Conservation (phyloP, 1,140 invertebrate species). For the Penaeus japonicus region DNA sequence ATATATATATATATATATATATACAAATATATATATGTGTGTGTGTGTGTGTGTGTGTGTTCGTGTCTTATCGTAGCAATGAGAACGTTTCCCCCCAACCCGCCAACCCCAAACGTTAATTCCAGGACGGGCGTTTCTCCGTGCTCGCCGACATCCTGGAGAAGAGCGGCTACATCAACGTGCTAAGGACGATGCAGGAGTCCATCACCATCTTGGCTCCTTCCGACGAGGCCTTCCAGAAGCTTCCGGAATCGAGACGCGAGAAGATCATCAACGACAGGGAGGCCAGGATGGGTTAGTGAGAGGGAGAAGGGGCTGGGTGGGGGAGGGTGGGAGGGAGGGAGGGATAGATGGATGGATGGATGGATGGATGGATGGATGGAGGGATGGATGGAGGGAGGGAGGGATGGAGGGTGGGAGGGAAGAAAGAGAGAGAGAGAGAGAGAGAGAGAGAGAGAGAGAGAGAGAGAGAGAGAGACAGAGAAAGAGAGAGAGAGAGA, state of each 20-base stretch:
- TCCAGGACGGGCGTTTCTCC: slow-evolving; percentile 68
- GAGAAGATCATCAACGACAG: slow-evolving; percentile 64
- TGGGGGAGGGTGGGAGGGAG: too few species aligned
- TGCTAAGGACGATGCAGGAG: slow-evolving; percentile 61
- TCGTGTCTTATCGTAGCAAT: too few species aligned
- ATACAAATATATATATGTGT: background rate
- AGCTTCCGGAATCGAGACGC: slow-evolving; percentile 64
- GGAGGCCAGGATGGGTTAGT: slow-evolving; percentile 63
- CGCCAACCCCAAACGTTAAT: slow-evolving; percentile 28
- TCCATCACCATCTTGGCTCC: slow-evolving; percentile 72
- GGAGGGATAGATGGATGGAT: background rate
- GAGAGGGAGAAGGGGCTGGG: background rate
- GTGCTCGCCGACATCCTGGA: slow-evolving; percentile 69
- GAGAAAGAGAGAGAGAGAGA: too few species aligned
- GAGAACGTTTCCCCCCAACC: too few species aligned
- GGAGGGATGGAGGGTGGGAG: background rate
- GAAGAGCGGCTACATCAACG: slow-evolving; percentile 64
- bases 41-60: background rate
- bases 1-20: slow-evolving; percentile 19
- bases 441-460: background rate
- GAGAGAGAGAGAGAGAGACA: too few species aligned
- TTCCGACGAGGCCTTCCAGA: slow-evolving; percentile 71
- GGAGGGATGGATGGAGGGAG: background rate
- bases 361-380: background rate
- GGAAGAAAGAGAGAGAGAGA: background rate